Evolutionary conservation across 2,888 invertebrate species (phyloP), one percentile per base, ranked within the genome.

Genomic region (Bruchidius siliquastri): DNA sequence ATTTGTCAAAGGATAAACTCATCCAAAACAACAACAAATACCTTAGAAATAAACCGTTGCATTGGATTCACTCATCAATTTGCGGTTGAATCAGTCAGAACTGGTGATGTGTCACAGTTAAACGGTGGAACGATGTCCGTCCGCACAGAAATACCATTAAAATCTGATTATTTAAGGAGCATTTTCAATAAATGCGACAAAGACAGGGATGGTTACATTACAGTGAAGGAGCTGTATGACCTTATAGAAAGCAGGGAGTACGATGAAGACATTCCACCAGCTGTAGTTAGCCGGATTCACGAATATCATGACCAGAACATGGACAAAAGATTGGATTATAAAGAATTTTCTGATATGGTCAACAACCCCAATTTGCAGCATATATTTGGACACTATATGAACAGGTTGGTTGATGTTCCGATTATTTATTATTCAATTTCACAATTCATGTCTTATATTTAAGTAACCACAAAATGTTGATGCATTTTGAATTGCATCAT

Each of bases 261-360:
- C 83, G 90, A 90, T 71, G 89, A 91, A 76, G 93, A 94, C 77
- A 89, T 94, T 68, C 94, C 94, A 13, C 71, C 74, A 10, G 79
- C 82, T 76, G 81, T 90, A 76, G 91, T 93, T 3, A 88, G 89
- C 72, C 90, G 90, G 84, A 92, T 95, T 78, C 89, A 94, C 87
- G 85, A 85, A 4, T 87, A 91, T 72, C 91, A 91, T 0, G 95
- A 95, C 85, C 80, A 83, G 67, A 89, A 93, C 82, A 87, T 88
- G 76, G 91, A 92, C 69, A 92, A 92, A 2, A 89, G 89, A 79
- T 86, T 94, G 73, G 92, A 93, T 82, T 93, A 91, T 81, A 87
- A 89, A 21, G 94, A 94, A 87, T 94, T 94, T 79, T 90, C 92
- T 30, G 90, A 90, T 67, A 92, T 94, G 92, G 90, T 91, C 86